A percentile compares a stretch with the other conserved stretches of the same genome.
phyloP scores from a whole-genome alignment of 1,140 invertebrate species.

The Brachionus sp. region DNA sequence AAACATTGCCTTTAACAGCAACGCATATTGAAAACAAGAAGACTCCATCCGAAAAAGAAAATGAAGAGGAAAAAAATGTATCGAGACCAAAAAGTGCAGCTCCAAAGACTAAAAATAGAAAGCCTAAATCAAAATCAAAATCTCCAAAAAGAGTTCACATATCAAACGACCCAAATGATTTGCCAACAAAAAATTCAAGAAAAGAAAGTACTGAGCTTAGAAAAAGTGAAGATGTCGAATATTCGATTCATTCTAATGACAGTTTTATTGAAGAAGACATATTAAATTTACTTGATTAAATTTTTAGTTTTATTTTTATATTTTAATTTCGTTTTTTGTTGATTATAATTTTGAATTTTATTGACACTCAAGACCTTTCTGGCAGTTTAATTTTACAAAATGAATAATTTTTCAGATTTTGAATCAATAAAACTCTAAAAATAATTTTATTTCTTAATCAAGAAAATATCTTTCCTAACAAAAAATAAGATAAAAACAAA shows the following conservation, averaged over 20 bases:
- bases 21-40: neutral
- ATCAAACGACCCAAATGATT: constrained; percentile 21
- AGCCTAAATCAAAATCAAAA: constrained; percentile 29
- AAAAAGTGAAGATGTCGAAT: neutral
- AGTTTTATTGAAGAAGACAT: constrained; percentile 19
- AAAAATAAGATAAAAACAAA: neutral
- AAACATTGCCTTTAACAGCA: neutral
- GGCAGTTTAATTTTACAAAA: neutral
- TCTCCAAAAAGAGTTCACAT: constrained; percentile 42
- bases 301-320: constrained; percentile 2
- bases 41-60: neutral
- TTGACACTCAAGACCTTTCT: constrained; percentile 1
- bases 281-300: constrained; percentile 13
- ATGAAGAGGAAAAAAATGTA: neutral
- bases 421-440: neutral
- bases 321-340: neutral
- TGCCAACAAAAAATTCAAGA: neutral
- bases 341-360: neutral
- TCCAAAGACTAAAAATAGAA: constrained; percentile 10
- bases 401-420: neutral
- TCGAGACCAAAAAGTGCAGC: neutral
- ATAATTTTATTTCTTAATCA: neutral
- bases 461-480: neutral
- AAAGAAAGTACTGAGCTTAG: neutral
- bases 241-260: neutral